These are phyloP conservation scores for Pomatostomus ruficeps DNA, from an alignment of 2,113 vertebrate genomes.

Conservation along the genomic window DNA sequence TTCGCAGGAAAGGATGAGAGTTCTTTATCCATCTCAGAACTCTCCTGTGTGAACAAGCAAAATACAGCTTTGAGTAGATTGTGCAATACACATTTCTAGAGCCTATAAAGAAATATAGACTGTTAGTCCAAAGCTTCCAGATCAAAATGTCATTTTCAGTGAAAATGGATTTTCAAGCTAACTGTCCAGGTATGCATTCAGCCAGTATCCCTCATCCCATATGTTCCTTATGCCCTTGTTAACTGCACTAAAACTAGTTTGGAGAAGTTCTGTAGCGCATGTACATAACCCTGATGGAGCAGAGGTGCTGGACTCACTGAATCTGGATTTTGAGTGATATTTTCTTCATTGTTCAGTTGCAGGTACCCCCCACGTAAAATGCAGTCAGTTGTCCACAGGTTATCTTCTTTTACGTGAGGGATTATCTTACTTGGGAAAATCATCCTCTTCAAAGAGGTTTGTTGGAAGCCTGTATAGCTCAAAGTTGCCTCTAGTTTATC, in stretches of 20 bases:
- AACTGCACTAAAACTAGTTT: background rate
- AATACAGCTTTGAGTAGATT: background rate
- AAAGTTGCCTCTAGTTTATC: background rate
- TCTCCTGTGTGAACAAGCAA: background rate
- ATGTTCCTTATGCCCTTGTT: background rate
- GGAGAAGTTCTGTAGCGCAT: background rate
- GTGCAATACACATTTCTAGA: background rate
- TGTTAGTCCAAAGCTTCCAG: background rate
- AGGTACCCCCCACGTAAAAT: background rate
- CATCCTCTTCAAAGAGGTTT: background rate
- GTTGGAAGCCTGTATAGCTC: background rate
- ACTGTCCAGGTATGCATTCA: background rate
- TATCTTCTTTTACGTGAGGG: background rate
- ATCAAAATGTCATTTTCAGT: background rate
- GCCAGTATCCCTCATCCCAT: background rate
- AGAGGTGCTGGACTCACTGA: background rate
- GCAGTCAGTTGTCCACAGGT: background rate
- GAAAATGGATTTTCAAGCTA: background rate
- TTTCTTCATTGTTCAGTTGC: background rate
- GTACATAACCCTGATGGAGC: background rate
- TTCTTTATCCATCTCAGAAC: background rate
- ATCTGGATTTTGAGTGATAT: background rate
- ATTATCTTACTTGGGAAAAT: background rate
- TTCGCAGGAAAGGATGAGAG: background rate
- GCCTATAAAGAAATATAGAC: background rate